Percentiles rank a stretch among this genome's conserved stretches.
Evolutionary conservation across 2,113 vertebrate genomes (phyloP).

Genomic region (Neodon shergylaensis): DNA sequence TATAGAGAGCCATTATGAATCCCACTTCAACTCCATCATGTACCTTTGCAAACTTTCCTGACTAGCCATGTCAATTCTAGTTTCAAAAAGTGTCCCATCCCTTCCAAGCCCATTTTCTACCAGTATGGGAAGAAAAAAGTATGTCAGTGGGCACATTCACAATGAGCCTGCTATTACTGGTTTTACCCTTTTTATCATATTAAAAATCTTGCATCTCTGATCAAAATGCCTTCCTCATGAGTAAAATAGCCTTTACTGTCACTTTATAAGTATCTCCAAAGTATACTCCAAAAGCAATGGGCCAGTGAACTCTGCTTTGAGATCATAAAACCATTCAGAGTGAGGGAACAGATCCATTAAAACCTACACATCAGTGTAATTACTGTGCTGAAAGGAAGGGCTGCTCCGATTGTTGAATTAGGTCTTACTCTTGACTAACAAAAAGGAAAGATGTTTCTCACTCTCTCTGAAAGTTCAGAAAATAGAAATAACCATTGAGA

Average conservation of each 20-base stretch:
- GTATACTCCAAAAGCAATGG: conserved; percentile 21
- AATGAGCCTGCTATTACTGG: background rate
- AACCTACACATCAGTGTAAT: conserved; percentile 44
- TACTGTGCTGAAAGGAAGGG: conserved; percentile 58
- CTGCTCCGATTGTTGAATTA: conserved; percentile 31
- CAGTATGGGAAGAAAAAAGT: background rate
- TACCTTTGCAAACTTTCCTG: background rate
- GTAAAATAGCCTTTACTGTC: background rate
- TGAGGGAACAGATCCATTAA: conserved; percentile 27
- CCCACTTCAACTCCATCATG: background rate
- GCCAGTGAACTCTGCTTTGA: conserved; percentile 13
- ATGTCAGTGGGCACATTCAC: background rate
- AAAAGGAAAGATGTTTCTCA: background rate
- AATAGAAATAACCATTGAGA: conserved; percentile 59
- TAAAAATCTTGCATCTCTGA: conserved; percentile 49
- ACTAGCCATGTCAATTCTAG: background rate
- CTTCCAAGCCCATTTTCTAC: background rate
- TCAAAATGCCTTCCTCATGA: conserved; percentile 47
- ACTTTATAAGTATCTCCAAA: conserved; percentile 58
- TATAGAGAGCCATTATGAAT: background rate
- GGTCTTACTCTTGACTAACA: conserved; percentile 1
- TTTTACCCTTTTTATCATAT: conserved; percentile 17
- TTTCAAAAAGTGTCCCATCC: background rate
- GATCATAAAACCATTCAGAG: conserved; percentile 49
- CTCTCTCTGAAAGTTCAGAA: conserved; percentile 52